A percentile compares a stretch with the other conserved stretches of the same genome.
Evolutionary conservation across 2,797 vertebrate species (phyloP).

Genomic region (Coranthus polyacanthus): DNA sequence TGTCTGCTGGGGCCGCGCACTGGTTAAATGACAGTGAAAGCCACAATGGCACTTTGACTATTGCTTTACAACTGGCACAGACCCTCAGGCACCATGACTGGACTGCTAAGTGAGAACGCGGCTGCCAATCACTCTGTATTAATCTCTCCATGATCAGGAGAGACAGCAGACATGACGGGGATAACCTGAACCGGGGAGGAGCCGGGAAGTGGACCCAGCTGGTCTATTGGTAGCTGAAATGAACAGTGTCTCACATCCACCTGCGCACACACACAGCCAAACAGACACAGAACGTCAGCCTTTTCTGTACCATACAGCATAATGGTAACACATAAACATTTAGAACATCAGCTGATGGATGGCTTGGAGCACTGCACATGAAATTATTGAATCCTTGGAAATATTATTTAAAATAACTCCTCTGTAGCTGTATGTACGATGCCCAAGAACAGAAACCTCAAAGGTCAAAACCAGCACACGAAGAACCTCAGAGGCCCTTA

Average conservation of each 20-base stretch:
- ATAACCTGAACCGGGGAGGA: conserved; percentile 26
- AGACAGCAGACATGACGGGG: conserved; percentile 33
- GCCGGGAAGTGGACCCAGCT: conserved; percentile 53
- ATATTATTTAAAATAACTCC: conserved; percentile 23
- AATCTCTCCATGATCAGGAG: conserved; percentile 65
- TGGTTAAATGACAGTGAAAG: conserved; percentile 72
- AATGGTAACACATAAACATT: conserved; percentile 8
- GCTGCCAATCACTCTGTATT: conserved; percentile 75
- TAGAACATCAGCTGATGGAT: conserved; percentile 6
- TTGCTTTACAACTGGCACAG: conserved; percentile 68
- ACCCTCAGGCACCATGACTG: conserved; percentile 66
- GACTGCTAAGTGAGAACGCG: conserved; percentile 66
- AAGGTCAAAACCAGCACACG: conserved; percentile 7
- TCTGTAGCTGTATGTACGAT: conserved; percentile 10
- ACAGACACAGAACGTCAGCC: conserved; percentile 43
- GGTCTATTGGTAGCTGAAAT: conserved; percentile 53
- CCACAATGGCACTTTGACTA: conserved; percentile 65
- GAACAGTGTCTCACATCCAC: conserved; percentile 18
- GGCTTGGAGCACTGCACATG: conserved; percentile 9
- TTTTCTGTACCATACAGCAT: conserved; percentile 10
- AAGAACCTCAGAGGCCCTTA: not conserved
- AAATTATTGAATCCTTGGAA: conserved; percentile 30
- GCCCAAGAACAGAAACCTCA: conserved; percentile 1
- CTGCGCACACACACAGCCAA: conserved; percentile 14
- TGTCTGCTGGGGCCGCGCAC: conserved; percentile 60